Evolutionary conservation across 2,888 invertebrate genomes (phyloP), one percentile per base, ranked within the genome.

Genomic region (Eubasilissa splendida): DNA sequence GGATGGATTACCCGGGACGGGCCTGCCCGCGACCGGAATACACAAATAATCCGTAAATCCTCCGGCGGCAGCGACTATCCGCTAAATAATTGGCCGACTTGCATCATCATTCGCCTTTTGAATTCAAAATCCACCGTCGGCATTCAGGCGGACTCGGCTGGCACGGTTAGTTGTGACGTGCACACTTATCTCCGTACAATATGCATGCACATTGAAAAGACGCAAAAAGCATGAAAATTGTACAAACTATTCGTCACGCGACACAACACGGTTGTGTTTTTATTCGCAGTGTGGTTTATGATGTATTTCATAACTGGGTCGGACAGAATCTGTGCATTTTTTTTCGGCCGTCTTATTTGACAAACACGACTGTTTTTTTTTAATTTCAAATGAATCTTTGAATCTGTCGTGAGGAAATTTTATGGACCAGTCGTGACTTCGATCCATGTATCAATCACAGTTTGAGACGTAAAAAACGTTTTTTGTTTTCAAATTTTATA

Each of bases 141-240:
- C 33, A 71, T 58, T 73, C 71, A n/a, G 22, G 31, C 31, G n/a
- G 71, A 73, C 31, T 58, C 71, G 33, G 71, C 56, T 10, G 58
- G 53, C 22, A 22, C 52, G 22, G 22, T 22, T 54, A 70, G 12
- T 4, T 33, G 8, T 11, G 11, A 22, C 42, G 42, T 7, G 42
- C 7, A 42, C 7, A 9, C 11, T 9, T 9, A 58, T 58, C 11
- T 11, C n/a, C 58, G 58, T 4, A 9, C 5, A 33, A 71, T 22
- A 22, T n/a, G 53, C 22, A 63, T 73, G 71, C 42, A 56, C 71
- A 56, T 33, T 33, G 58, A 73, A 73, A 73, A 56, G 12, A n/a
- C 56, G 56, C 71, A 73, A 73, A 73, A 58, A 73, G 42, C 71
- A 56, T 58, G 71, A 73, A 71, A 73, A 73, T 73, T 58, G 12